phyloP scores from a whole-genome alignment of 1,140 invertebrate genomes.

The Hyles euphorbiae region DNA sequence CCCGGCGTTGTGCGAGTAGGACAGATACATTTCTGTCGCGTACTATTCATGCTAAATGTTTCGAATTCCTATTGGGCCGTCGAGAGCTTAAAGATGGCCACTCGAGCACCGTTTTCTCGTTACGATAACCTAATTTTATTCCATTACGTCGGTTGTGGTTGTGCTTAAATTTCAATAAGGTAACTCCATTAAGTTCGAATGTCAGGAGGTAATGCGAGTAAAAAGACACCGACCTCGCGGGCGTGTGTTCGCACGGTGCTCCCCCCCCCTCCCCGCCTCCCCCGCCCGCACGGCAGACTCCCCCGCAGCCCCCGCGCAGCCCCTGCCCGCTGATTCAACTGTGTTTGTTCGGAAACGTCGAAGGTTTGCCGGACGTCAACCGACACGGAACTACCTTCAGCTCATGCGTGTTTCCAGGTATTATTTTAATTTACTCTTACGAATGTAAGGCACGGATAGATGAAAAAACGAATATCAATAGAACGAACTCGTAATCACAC shows the following conservation, averaged over 20 bases:
- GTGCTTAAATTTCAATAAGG: conserved; percentile 66
- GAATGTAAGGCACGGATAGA: conserved; percentile 25
- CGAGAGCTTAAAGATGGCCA: conserved; percentile 71
- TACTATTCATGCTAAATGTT: conserved; percentile 48
- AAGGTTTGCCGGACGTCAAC: conserved; percentile 71
- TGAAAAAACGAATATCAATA: not conserved
- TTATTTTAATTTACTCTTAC: conserved; percentile 43
- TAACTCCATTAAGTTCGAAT: conserved; percentile 67
- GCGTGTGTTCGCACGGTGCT: conserved; percentile 43
- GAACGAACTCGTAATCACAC: too few species aligned
- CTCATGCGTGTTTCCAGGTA: conserved; percentile 63
- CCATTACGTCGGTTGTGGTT: conserved; percentile 60
- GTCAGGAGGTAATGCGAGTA: conserved; percentile 65
- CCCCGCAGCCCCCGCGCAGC: conserved; percentile 6
- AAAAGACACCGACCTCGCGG: conserved; percentile 62
- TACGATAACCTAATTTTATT: conserved; percentile 72
- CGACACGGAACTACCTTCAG: conserved; percentile 69
- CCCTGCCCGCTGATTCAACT: conserved; percentile 38
- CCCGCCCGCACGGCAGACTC: conserved; percentile 10
- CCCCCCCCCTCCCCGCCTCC: conserved; percentile 16
- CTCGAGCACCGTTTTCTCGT: conserved; percentile 66
- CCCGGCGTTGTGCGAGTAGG: conserved; percentile 37
- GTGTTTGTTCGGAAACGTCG: conserved; percentile 64
- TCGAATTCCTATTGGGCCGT: conserved; percentile 68
- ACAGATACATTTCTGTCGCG: conserved; percentile 35